Evolutionary conservation across 2,888 invertebrate species (phyloP), one percentile per base, ranked within the genome.

Genomic region (Tetragnatha montana): DNA sequence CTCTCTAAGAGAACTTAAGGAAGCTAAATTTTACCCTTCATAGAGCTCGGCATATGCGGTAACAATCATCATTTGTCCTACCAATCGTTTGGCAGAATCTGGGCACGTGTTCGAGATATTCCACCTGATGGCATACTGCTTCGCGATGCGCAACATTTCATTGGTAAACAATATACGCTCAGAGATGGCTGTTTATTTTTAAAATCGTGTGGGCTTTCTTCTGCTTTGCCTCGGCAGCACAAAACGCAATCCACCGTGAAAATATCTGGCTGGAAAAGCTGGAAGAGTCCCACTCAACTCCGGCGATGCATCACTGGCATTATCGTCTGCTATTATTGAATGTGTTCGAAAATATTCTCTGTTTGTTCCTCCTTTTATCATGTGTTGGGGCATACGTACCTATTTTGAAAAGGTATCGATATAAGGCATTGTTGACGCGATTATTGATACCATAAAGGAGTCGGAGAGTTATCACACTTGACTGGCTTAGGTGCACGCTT

Each of bases 301-400:
- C 60, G 35, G 8, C 82, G 51, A 82, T 82, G 82, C 82, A 73
- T 82, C 82, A 82, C 82, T 22, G 51, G 51, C 68, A 79, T 21
- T 17, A 51, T 51, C 17, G 70, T 74, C 82, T 76, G 74, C 74
- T 22, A n/a, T n/a, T n/a, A n/a, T n/a, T 35, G 60, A 60, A 17
- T 60, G 60, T 60, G 60, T 60, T 60, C 14, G 60, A 60, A 60
- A 60, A 60, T 60, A 60, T 60, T 60, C 60, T 60, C 60, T 60
- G 60, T 60, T 60, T 60, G 60, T 60, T 60, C 60, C 35, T 35
- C 35, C 14, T 8, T 60, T 60, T 60, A 60, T 60, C 60, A 17
- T 17, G 12, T 60, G 60, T 60, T 60, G 17, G 17, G 12, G 60
- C 60, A 17, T 17, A 60, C 60, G 60, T 17, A 17, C 12, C 8